phyloP scores from a whole-genome alignment of 2,113 vertebrate species.

The Austrofundulus limnaeus region DNA sequence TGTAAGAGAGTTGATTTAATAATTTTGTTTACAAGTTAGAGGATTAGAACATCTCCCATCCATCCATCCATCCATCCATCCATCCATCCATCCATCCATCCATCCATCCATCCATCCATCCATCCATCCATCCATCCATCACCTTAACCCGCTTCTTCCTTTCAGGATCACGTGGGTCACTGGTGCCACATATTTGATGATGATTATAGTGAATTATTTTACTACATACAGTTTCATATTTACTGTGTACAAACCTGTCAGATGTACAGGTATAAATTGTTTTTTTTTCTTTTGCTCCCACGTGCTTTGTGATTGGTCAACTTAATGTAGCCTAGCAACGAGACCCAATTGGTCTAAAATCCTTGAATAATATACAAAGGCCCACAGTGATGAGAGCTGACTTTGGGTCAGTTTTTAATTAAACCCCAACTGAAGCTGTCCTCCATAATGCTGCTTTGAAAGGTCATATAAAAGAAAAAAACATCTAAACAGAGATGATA shows the following conservation, averaged over 20 bases:
- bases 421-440: constrained; percentile 57
- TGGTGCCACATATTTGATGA: no score
- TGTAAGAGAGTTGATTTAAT: constrained; percentile 58
- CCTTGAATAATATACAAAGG: constrained; percentile 43
- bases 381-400: constrained; percentile 46
- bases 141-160: no score
- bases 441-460: constrained; percentile 48
- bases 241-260: background rate
- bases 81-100: no score
- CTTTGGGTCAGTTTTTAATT: constrained; percentile 64
- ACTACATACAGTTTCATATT: background rate
- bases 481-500: background rate
- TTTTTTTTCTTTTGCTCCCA: background rate
- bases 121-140: no score
- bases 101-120: no score
- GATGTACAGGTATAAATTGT: no score
- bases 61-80: no score
- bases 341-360: constrained; percentile 28
- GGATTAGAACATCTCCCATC: constrained; percentile 47
- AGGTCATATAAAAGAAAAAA: constrained; percentile 45
- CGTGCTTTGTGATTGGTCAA: constrained; percentile 22
- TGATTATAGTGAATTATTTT: background rate
- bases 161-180: no score
- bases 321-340: constrained; percentile 11
- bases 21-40: constrained; percentile 60